Conservation (phyloP, 2,888 invertebrate species). For the Caenorhabditis sinica region DNA sequence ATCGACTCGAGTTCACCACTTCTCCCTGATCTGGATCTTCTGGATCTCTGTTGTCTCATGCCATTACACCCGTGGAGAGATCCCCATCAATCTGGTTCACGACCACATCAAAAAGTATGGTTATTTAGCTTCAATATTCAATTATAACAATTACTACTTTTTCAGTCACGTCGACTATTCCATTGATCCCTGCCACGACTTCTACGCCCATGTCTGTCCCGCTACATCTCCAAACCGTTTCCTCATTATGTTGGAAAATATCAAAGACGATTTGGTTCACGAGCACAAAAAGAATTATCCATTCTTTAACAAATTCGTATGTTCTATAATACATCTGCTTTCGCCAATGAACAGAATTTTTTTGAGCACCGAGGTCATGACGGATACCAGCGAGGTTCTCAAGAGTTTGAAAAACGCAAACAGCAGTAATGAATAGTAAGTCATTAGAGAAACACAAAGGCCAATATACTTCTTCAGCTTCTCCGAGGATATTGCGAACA, state of each 20-base stretch:
- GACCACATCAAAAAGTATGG: neutral
- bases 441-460: too few species aligned
- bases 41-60: too few species aligned
- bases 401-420: too few species aligned
- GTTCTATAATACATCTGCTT: neutral
- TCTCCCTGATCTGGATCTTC: neutral
- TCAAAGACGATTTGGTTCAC: neutral
- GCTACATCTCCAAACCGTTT: neutral
- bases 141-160: neutral
- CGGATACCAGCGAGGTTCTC: too few species aligned
- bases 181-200: conserved; percentile 1
- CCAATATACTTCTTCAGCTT: too few species aligned
- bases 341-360: neutral
- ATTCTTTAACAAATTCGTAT: neutral
- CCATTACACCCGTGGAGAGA: too few species aligned
- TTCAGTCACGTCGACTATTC: neutral
- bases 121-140: too few species aligned
- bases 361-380: too few species aligned
- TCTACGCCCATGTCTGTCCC: conserved; percentile 1
- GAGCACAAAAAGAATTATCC: neutral
- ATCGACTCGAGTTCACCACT: neutral
- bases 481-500: neutral
- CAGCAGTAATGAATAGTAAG: too few species aligned
- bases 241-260: neutral
- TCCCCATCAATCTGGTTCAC: neutral